These are phyloP conservation scores for Macrocentrus cingulum DNA, from an alignment of 1,140 invertebrate genomes.

Conservation along the genomic window DNA sequence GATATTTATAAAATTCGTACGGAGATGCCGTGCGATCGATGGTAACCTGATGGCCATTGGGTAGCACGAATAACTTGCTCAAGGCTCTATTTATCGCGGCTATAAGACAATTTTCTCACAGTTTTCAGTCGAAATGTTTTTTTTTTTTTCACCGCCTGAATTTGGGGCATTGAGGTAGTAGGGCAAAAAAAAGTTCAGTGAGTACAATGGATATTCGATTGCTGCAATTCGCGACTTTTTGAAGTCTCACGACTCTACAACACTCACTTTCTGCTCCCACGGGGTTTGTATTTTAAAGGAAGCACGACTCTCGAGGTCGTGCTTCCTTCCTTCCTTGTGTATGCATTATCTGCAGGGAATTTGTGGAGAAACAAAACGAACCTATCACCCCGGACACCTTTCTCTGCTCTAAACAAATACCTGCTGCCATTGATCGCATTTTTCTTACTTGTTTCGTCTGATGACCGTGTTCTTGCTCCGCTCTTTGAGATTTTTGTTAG, in stretches of 20 bases:
- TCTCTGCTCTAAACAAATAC: no score
- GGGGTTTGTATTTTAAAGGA: background rate
- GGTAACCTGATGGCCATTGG: conserved; percentile 24
- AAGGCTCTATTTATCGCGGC: background rate
- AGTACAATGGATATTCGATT: background rate
- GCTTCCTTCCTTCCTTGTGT: background rate
- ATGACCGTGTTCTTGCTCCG: no score
- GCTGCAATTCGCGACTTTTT: background rate
- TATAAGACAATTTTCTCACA: no score
- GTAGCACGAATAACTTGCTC: conserved; percentile 21
- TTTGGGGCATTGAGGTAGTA: no score
- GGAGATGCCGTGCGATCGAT: conserved; percentile 22
- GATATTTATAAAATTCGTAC: conserved; percentile 26
- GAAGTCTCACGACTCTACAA: background rate
- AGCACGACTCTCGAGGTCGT: background rate
- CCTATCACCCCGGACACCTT: no score
- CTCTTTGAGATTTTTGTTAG: no score
- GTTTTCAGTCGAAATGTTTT: no score
- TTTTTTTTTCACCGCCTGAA: no score
- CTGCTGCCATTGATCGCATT: no score
- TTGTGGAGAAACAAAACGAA: no score
- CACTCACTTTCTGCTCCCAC: conserved; percentile 4
- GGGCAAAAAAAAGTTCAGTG: background rate
- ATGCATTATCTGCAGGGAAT: no score
- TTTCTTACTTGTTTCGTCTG: no score